phyloP scores from a whole-genome alignment of 2,888 invertebrate species.

The Oasisia sp. region DNA sequence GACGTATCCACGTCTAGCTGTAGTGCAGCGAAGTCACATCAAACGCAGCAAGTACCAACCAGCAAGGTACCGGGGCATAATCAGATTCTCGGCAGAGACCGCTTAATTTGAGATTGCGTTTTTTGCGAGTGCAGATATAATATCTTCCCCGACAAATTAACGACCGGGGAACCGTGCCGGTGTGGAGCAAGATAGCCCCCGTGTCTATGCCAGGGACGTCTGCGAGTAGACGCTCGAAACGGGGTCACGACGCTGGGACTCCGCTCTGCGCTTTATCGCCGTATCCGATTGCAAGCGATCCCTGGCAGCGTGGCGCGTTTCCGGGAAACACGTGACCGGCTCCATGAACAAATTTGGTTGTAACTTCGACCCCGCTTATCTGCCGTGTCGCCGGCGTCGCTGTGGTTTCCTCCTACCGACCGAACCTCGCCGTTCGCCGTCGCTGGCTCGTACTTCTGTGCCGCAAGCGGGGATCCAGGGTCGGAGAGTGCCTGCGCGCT shows the following conservation, averaged over 20 bases:
- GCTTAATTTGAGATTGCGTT: not conserved
- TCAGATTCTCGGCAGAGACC: not conserved
- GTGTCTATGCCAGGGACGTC: not conserved
- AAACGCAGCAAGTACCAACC: not conserved
- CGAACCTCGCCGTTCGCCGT: not conserved
- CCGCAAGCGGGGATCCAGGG: not conserved
- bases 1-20: not conserved
- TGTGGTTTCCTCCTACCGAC: not conserved
- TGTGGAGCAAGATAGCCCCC: not conserved
- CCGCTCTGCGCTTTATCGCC: not conserved
- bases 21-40: not conserved
- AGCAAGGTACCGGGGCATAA: not conserved
- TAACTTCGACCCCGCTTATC: not conserved
- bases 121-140: not conserved
- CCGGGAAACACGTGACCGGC: constrained; percentile 12
- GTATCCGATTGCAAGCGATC: constrained; percentile 17
- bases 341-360: constrained; percentile 10
- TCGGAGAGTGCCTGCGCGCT: not conserved
- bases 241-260: not conserved
- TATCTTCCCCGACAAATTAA: not conserved
- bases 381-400: constrained; percentile 5
- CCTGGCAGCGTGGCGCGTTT: not conserved
- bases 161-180: not conserved
- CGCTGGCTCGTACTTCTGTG: not conserved
- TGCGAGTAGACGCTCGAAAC: not conserved